A percentile compares a stretch with the other conserved stretches of the same genome.
Conservation (phyloP, 92 coral and sea anemone genomes). For the Pocillopora grandis region DNA sequence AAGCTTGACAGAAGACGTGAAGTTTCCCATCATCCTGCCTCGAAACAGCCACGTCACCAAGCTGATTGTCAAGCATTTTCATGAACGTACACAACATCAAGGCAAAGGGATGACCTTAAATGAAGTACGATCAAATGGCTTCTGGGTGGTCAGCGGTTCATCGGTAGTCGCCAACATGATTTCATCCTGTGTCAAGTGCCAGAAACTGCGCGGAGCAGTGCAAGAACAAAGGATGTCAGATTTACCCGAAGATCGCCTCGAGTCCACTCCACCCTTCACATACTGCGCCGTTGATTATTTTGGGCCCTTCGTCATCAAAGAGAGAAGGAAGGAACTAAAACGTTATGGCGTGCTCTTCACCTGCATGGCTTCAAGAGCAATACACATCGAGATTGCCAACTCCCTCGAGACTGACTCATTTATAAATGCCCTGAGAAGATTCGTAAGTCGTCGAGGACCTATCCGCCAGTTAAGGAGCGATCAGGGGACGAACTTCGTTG, state of each 20-base stretch:
- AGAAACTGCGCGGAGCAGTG: background rate
- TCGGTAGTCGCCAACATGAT: background rate
- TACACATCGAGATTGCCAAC: background rate
- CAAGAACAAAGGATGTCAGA: background rate
- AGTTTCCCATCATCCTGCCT: background rate
- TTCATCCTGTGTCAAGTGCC: background rate
- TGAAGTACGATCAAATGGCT: background rate
- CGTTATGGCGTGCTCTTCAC: background rate
- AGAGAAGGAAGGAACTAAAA: background rate
- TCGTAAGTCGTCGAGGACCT: background rate
- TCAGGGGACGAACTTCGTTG: background rate
- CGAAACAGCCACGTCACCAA: background rate
- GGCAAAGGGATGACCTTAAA: background rate
- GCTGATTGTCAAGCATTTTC: background rate
- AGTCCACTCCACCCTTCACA: background rate
- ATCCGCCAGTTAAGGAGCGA: background rate
- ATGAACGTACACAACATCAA: background rate
- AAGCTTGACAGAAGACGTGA: background rate
- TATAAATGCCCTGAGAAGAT: background rate
- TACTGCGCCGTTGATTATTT: background rate
- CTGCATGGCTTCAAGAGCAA: background rate
- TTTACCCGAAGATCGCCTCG: background rate
- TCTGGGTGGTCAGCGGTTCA: background rate
- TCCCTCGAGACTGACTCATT: background rate
- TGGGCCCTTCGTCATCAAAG: background rate